A percentile compares a stretch with the other conserved stretches of the same genome.
Evolutionary conservation across 2,888 invertebrate genomes (phyloP).

Genomic region (Papilio gigon): DNA sequence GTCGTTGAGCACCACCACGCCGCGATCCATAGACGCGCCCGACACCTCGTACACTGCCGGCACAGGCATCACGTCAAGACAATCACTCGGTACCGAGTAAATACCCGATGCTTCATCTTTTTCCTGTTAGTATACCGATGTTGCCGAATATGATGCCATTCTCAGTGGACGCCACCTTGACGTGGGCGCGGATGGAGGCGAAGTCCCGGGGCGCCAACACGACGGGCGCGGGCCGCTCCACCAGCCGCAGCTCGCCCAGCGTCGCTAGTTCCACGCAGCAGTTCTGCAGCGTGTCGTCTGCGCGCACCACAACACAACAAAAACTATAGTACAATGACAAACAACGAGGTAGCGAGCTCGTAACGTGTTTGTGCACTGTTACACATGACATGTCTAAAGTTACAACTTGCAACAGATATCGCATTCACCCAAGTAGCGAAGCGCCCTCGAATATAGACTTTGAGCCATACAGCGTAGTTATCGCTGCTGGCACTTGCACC

Average conservation of each 20-base stretch:
- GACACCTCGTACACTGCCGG: constrained; percentile 95
- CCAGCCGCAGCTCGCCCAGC: constrained; percentile 97
- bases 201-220: constrained; percentile 98
- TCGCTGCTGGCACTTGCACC: too few species aligned
- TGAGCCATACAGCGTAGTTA: too few species aligned
- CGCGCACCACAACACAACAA: neutral
- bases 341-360: too few species aligned
- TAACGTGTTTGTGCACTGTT: neutral
- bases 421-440: too few species aligned
- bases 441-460: too few species aligned
- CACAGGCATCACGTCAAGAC: neutral
- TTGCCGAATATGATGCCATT: constrained; percentile 99
- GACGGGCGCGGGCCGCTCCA: constrained; percentile 97
- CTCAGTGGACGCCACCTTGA: constrained; percentile 99
- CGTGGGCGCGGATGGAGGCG: constrained; percentile 98
- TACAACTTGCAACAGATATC: too few species aligned
- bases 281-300: constrained; percentile 97
- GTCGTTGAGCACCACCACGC: constrained; percentile 99
- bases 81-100: neutral
- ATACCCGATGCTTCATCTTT: too few species aligned
- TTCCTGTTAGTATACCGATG: too few species aligned
- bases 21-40: constrained; percentile 95
- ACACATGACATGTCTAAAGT: too few species aligned
- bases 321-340: too few species aligned
- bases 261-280: constrained; percentile 99